Evolutionary conservation across 2,888 invertebrate species (phyloP).

Genomic region (Furcula furcula): DNA sequence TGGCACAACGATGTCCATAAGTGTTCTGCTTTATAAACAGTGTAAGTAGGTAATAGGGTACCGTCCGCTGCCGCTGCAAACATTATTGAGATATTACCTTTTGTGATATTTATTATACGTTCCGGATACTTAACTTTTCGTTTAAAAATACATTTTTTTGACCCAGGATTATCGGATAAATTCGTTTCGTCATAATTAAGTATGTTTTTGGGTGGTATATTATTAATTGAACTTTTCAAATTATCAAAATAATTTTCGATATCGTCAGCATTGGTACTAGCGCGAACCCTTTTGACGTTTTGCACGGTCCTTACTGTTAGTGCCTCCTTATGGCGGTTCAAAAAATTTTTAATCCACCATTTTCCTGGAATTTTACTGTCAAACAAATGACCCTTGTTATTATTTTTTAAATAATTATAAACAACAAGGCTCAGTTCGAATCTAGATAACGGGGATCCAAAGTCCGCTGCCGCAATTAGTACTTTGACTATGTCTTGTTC

Average conservation of each 20-base stretch:
- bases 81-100: slow-evolving; percentile 14
- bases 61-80: slow-evolving; percentile 12
- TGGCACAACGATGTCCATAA: slow-evolving; percentile 13
- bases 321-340: slow-evolving; percentile 9
- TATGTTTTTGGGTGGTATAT: slow-evolving; percentile 9
- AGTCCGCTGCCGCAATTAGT: no score
- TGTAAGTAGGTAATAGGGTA: slow-evolving; percentile 13
- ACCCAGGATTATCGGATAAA: slow-evolving; percentile 16
- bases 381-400: slow-evolving; percentile 10
- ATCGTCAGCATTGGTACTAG: slow-evolving; percentile 11
- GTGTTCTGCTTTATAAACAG: slow-evolving; percentile 14
- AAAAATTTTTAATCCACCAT: slow-evolving; percentile 13
- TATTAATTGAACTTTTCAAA: slow-evolving; percentile 9
- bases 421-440: slow-evolving; percentile 12
- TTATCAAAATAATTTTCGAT: slow-evolving; percentile 14
- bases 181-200: slow-evolving; percentile 20
- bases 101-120: slow-evolving; percentile 14
- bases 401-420: slow-evolving; percentile 17
- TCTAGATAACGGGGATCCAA: slow-evolving; percentile 11
- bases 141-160: slow-evolving; percentile 13
- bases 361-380: slow-evolving; percentile 15
- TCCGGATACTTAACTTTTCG: slow-evolving; percentile 11
- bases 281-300: slow-evolving; percentile 16
- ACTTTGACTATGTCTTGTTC: no score
- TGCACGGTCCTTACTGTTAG: slow-evolving; percentile 12